Evolutionary conservation across 2,888 invertebrate species (phyloP), one percentile per base, ranked within the genome.

Genomic region (Ormyrus rosae): DNA sequence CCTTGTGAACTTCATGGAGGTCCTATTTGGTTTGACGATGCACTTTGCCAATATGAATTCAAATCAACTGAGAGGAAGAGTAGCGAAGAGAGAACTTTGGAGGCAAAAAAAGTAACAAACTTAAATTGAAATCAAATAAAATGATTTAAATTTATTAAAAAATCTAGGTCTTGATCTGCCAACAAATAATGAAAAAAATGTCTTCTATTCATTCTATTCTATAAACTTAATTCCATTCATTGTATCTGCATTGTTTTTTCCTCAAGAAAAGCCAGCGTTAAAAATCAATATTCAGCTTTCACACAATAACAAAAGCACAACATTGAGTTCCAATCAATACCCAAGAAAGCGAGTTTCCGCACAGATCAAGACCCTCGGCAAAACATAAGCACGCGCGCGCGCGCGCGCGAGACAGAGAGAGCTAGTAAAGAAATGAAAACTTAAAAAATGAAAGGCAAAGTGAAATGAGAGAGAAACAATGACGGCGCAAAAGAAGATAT

Each of bases 1-100:
- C 82, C 75, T 78, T 73, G 78, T 69, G 68, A 78, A 78, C 82
- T 82, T 78, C 82, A 82, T 82, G 78, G 82, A 78, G 68, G 78
- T 81, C 78, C 74, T 78, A 80, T 69, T 78, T 75, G 56, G 51
- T 78, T 77, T 51, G 70, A 67, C 11, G 80, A 67, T 75, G 77
- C 34, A 53, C 71, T 77, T 80, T 78, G 77, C 65, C 82, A 82
- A 79, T 78, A 76, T 67, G 76, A 76, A 53, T 79, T 79, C 50
- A 48, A 69, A 64, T 70, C 46, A 13, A 76, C 50, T 13, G 45
- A 64, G 45, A 76, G 53, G 19, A 19, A 64, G 61, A 67, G 76
- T 81, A 63, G 81, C 50, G 64, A 70, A 71, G 74, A 76, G 48
- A 78, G n/a, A 78, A 82, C 72, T 81, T 81, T 79, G 55, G 45